Percentiles rank a stretch among this genome's conserved stretches.
Evolutionary conservation across 2,113 vertebrate species (phyloP).

Genomic region (Burhinus bistriatus): DNA sequence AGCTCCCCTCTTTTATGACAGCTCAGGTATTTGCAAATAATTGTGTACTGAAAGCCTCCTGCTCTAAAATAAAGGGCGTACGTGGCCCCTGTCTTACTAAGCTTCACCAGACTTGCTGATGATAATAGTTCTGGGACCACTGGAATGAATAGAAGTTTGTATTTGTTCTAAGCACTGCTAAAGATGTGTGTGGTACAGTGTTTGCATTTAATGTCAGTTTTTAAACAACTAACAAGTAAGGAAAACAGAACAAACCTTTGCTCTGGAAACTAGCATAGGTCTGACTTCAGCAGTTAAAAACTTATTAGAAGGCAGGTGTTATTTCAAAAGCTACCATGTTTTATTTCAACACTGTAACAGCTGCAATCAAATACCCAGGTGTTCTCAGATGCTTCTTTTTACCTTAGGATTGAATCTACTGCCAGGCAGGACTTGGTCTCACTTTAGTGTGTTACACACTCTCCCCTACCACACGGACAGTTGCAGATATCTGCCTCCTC

Average conservation of each 20-base stretch:
- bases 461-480: not conserved
- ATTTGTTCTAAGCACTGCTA: not conserved
- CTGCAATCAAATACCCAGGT: not conserved
- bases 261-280: not conserved
- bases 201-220: not conserved
- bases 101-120: not conserved
- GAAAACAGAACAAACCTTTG: not conserved
- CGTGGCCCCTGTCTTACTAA: accelerated
- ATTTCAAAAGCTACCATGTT: not conserved
- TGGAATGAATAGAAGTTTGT: too few relatives aligned
- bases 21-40: not conserved
- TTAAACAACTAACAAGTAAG: not conserved
- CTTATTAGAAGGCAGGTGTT: not conserved
- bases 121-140: not conserved
- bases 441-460: not conserved
- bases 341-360: not conserved
- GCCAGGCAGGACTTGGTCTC: not conserved
- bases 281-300: not conserved
- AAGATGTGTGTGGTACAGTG: not conserved
- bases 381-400: not conserved
- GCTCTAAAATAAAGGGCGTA: not conserved
- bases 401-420: not conserved
- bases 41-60: not conserved
- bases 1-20: not conserved
- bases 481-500: not conserved